Base-by-base conservation (phyloP, 1,140 invertebrate species). In the Diprion similis region DNA sequence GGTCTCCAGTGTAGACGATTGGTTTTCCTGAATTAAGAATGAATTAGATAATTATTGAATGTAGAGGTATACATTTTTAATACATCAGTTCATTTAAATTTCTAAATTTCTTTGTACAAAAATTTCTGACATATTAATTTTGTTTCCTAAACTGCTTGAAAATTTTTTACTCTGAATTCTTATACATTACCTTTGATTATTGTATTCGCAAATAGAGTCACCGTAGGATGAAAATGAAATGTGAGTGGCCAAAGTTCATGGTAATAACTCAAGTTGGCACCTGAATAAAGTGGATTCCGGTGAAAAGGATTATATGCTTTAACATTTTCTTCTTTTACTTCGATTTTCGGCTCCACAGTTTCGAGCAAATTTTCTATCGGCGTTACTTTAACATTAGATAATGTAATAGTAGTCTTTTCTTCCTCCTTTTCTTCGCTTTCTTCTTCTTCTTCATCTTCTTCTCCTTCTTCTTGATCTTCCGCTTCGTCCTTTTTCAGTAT, bases 1-100 rank as follows among this genome's bases (percentile, higher is more conserved):
- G 97, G 89, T 99, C 96, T 0, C 98, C 97, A 71, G 91, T 91
- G 82, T 99, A 99, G 37, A 92, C 89, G 47, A 99, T 94, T 70
- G 88, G 78, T 85, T 92, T 89, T 47, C 91, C 93, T 94, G 79
- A 15, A 83, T 85, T 81, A 69, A 75, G 69, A 73, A 71, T 75
- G 81, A 74, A 75, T 71, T 65, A 72, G 64, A 72, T 77, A 73
- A 66, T 24, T 59, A 45, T 48, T 71, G n/a, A n/a, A n/a, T n/a
- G n/a, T n/a, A n/a, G n/a, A n/a, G n/a, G n/a, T n/a, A n/a, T n/a
- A n/a, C 71, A 71, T 74, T 37, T 68, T 68, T 66, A 73, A 72
- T 19, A 68, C 70, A 73, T 37, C 24, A 37, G 24, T 37, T 37
- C 6, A 37, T 37, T 37, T 37, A 37, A 70, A 48, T 7, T 24